These are phyloP conservation scores for Vulpes ferrilata DNA, from an alignment of 2,113 vertebrate species.

Conservation along the genomic window DNA sequence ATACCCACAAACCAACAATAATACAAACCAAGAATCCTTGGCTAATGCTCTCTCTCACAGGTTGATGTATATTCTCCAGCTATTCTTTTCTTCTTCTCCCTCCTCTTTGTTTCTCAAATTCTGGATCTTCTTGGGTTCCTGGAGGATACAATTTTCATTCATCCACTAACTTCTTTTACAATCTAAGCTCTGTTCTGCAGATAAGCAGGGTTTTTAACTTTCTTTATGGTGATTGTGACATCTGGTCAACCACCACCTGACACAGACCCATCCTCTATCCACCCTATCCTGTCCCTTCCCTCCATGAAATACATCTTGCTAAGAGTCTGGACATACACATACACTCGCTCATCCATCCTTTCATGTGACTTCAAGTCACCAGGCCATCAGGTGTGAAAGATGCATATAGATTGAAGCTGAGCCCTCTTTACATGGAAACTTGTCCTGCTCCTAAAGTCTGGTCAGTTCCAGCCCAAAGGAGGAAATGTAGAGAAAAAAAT, in stretches of 20 bases:
- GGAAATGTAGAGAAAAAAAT: neutral
- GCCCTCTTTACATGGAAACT: neutral
- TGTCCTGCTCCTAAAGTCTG: neutral
- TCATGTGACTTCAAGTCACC: neutral
- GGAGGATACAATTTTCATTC: neutral
- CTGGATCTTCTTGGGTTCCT: neutral
- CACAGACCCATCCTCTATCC: neutral
- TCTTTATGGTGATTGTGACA: neutral
- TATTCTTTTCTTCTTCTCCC: neutral
- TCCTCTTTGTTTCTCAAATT: slow-evolving; percentile 18
- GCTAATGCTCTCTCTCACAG: neutral
- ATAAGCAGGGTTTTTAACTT: neutral
- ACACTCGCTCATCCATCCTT: neutral
- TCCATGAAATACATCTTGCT: neutral
- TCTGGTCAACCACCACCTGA: neutral
- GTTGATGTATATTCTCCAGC: neutral
- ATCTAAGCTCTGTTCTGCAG: neutral
- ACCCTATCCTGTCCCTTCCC: neutral
- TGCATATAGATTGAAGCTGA: neutral
- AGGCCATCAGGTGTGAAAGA: neutral
- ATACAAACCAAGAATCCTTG: neutral
- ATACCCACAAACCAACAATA: neutral
- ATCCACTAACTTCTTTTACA: neutral
- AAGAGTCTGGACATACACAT: neutral
- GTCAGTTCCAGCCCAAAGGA: neutral